Percentiles rank a stretch among this genome's conserved stretches.
phyloP scores from a whole-genome alignment of 2,113 vertebrate genomes.

The Protomyctophum bolini region DNA sequence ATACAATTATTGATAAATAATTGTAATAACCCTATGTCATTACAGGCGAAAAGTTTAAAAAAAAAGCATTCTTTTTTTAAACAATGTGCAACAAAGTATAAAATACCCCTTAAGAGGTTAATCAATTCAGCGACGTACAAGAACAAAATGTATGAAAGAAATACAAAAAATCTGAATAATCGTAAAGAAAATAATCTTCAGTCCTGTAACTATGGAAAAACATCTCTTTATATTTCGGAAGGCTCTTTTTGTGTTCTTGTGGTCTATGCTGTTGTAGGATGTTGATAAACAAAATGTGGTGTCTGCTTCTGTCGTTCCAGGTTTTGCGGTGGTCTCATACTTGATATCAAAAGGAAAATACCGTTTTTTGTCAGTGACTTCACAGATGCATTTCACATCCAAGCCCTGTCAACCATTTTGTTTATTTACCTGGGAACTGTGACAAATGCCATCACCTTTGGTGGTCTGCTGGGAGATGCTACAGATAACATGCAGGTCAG shows the following conservation, averaged over 20 bases:
- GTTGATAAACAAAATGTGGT: constrained; percentile 3
- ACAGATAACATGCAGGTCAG: constrained; percentile 99
- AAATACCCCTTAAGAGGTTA: too few relatives aligned
- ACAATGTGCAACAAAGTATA: too few relatives aligned
- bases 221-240: too few relatives aligned
- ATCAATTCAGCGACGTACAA: too few relatives aligned
- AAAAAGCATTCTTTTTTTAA: too few relatives aligned
- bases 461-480: constrained; percentile 94
- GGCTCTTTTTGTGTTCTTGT: too few relatives aligned
- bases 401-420: constrained; percentile 92
- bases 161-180: too few relatives aligned
- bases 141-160: neutral
- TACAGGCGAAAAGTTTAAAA: neutral
- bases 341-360: constrained; percentile 94
- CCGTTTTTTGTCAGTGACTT: constrained; percentile 95
- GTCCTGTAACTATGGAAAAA: too few relatives aligned
- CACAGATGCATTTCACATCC: constrained; percentile 93
- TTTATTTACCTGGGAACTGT: constrained; percentile 98
- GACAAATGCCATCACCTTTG: constrained; percentile 98
- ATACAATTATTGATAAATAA: too few relatives aligned
- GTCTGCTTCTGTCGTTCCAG: constrained; percentile 64
- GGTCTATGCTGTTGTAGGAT: neutral
- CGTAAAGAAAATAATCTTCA: too few relatives aligned
- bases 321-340: constrained; percentile 94
- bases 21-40: neutral